phyloP scores from a whole-genome alignment of 1,140 invertebrate genomes.

The Drosophila erecta region DNA sequence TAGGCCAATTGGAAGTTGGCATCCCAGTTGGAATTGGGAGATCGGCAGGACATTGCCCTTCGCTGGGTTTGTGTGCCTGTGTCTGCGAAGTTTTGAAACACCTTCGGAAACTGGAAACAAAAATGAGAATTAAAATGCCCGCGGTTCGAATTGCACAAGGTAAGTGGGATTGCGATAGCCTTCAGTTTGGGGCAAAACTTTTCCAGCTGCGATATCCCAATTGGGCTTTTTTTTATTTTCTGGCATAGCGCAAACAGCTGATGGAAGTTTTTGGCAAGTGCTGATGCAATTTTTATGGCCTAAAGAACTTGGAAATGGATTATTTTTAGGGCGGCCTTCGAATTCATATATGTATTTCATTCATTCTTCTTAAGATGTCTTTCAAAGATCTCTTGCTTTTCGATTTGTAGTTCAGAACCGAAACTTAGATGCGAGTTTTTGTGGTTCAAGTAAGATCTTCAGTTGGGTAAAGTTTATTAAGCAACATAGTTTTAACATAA shows the following conservation, averaged over 20 bases:
- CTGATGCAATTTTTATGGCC: background rate
- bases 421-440: too few species aligned
- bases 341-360: background rate
- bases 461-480: too few species aligned
- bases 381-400: too few species aligned
- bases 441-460: too few species aligned
- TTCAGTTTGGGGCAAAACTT: constrained; percentile 1
- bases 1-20: constrained; percentile 26
- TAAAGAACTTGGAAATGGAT: background rate
- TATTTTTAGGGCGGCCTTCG: background rate
- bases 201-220: constrained; percentile 16
- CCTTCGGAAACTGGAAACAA: constrained; percentile 85
- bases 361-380: too few species aligned
- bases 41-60: constrained; percentile 49
- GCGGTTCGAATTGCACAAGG: constrained; percentile 97
- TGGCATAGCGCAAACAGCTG: constrained; percentile 4
- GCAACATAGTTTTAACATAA: too few species aligned
- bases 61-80: constrained; percentile 57
- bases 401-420: background rate
- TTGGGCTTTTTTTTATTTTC: constrained; percentile 9
- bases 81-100: constrained; percentile 59
- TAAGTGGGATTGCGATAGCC: constrained; percentile 84
- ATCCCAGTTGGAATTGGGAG: constrained; percentile 22
- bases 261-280: constrained; percentile 6
- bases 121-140: constrained; percentile 98